phyloP scores from a whole-genome alignment of 1,140 invertebrate species.

The Drosophila chauvacae region DNA sequence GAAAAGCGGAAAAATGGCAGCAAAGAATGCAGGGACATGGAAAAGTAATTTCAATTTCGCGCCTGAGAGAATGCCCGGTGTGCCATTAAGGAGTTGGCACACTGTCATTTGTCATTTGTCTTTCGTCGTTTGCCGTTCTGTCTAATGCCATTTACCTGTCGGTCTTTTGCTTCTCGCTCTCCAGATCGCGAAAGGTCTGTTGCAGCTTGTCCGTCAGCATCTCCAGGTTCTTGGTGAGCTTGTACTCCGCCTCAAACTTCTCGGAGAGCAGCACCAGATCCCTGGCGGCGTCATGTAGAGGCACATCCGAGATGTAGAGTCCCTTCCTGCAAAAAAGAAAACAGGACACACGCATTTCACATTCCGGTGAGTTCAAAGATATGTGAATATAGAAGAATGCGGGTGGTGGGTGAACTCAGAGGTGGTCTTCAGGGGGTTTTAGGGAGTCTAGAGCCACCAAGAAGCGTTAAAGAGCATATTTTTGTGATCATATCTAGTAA shows the following conservation, averaged over 20 bases:
- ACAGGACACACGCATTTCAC: conserved; percentile 31
- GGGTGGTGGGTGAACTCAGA: conserved; percentile 5
- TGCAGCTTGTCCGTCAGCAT: conserved; percentile 98
- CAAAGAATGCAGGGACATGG: conserved; percentile 53
- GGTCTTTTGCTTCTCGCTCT: conserved; percentile 98
- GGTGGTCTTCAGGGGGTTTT: not conserved
- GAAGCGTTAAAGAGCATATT: not conserved
- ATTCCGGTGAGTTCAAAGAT: conserved; percentile 36
- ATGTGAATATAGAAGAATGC: not conserved
- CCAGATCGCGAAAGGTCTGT: conserved; percentile 96
- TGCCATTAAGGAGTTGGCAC: conserved; percentile 58
- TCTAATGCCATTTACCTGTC: conserved; percentile 89
- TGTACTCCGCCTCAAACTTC: conserved; percentile 99
- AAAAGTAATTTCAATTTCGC: conserved; percentile 79
- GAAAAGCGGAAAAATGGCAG: conserved; percentile 7
- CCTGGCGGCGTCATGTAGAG: conserved; percentile 97
- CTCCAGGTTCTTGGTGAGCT: conserved; percentile 97
- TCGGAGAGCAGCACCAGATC: conserved; percentile 98
- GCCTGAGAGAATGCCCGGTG: conserved; percentile 67
- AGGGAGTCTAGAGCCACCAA: no score
- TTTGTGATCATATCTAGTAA: not conserved
- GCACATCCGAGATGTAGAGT: conserved; percentile 97
- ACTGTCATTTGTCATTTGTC: conserved; percentile 86
- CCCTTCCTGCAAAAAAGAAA: conserved; percentile 88
- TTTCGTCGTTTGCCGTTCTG: conserved; percentile 87